A percentile compares a stretch with the other conserved stretches of the same genome.
Evolutionary conservation across 2,888 invertebrate genomes (phyloP).

Genomic region (Eugnorisma glareosa): DNA sequence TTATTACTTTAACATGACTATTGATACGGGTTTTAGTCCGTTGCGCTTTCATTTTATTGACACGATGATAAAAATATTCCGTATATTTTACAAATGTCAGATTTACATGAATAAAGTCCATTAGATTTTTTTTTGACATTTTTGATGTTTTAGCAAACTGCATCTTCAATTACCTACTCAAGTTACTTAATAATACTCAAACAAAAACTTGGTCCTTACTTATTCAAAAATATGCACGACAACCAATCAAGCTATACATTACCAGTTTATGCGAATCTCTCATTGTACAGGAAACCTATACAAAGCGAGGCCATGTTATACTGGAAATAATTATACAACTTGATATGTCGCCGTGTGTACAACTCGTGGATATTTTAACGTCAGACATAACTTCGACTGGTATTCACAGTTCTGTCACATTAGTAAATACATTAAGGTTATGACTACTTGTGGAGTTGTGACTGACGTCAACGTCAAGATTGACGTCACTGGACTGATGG

Average conservation of each 20-base stretch:
- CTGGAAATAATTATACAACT: too few relatives aligned
- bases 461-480: slow-evolving; percentile 48
- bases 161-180: background rate
- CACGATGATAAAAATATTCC: background rate
- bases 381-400: slow-evolving; percentile 23
- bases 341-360: too few relatives aligned
- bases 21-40: too few relatives aligned
- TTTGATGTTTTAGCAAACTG: background rate
- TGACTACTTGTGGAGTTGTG: slow-evolving; percentile 27
- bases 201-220: background rate
- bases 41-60: background rate
- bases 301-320: too few relatives aligned
- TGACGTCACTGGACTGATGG: slow-evolving; percentile 32
- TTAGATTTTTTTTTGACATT: background rate
- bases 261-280: too few relatives aligned
- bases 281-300: too few relatives aligned
- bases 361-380: slow-evolving; percentile 15
- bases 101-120: too few relatives aligned
- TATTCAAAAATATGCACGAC: background rate
- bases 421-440: slow-evolving; percentile 43
- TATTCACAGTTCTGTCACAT: slow-evolving; percentile 23
- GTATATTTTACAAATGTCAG: too few relatives aligned
- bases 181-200: background rate
- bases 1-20: too few relatives aligned
- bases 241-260: too few relatives aligned